Evolutionary conservation across 2,888 invertebrate species (phyloP).

Genomic region (Pardosa pseudoannulata): DNA sequence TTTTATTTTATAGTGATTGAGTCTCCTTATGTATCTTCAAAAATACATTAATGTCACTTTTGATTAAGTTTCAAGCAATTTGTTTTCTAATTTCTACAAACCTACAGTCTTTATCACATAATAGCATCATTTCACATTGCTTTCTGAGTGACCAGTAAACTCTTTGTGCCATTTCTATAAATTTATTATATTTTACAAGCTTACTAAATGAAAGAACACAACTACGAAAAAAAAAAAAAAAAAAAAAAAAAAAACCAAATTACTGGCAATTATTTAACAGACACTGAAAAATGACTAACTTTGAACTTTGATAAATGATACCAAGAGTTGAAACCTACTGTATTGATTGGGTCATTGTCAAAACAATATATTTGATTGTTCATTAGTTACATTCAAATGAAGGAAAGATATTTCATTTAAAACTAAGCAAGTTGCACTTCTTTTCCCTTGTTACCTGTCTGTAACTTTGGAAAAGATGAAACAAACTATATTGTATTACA

Average conservation of each 20-base stretch:
- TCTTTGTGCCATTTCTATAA: slow-evolving; percentile 18
- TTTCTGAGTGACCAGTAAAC: slow-evolving; percentile 12
- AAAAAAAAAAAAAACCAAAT: neutral
- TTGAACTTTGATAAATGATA: neutral
- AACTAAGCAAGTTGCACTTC: neutral
- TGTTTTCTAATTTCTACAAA: too few species aligned
- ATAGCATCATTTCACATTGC: neutral
- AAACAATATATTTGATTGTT: neutral
- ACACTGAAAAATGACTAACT: too few species aligned
- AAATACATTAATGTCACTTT: too few species aligned
- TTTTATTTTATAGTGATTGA: neutral
- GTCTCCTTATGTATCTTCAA: slow-evolving; percentile 2
- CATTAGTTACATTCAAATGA: neutral
- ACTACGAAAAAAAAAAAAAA: neutral
- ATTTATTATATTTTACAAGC: neutral
- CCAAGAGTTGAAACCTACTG: neutral
- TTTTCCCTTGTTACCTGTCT: neutral
- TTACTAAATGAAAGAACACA: too few species aligned
- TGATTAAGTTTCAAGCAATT: too few species aligned
- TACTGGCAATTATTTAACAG: too few species aligned
- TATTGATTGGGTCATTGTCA: neutral
- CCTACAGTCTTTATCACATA: neutral
- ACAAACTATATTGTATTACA: too few species aligned
- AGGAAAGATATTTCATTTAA: neutral
- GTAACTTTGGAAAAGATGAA: neutral